phyloP scores from a whole-genome alignment of 2,113 vertebrate genomes.

The Anguilla japonica region DNA sequence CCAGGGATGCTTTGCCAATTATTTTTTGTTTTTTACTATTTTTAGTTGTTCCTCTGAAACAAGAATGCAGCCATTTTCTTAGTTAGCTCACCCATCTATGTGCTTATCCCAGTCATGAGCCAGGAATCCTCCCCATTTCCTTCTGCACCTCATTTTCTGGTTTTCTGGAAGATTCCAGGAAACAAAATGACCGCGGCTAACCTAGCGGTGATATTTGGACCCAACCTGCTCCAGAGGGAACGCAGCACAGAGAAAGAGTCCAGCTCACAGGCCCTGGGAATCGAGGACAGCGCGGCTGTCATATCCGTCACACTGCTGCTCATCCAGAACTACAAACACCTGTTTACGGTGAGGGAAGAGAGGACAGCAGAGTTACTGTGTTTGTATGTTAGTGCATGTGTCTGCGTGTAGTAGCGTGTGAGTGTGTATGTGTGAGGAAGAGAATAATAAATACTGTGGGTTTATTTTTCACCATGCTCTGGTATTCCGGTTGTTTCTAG shows the following conservation, averaged over 20 bases:
- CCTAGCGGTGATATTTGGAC: conserved; percentile 88
- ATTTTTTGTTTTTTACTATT: too few species aligned
- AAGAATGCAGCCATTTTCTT: neutral
- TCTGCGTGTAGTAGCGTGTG: neutral
- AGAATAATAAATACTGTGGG: neutral
- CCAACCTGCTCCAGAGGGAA: conserved; percentile 84
- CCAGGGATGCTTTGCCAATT: too few species aligned
- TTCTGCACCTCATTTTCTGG: neutral
- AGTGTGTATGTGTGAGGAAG: neutral
- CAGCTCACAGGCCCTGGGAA: conserved; percentile 62
- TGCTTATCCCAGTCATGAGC: neutral
- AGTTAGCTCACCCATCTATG: neutral
- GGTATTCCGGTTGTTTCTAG: conserved; percentile 53
- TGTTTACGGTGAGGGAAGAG: conserved; percentile 76
- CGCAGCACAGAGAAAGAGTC: conserved; percentile 66
- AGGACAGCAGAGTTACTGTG: neutral
- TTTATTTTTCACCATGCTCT: neutral
- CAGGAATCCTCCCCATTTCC: neutral
- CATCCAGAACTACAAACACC: conserved; percentile 79
- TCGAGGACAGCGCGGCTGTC: conserved; percentile 82
- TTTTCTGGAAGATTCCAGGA: conserved; percentile 73
- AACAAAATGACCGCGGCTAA: conserved; percentile 93
- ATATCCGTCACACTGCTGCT: conserved; percentile 81
- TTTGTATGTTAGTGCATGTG: neutral
- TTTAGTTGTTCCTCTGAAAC: too few species aligned